Base-by-base conservation (phyloP, 2,888 invertebrate species). In the Drosophila ezoana region DNA sequence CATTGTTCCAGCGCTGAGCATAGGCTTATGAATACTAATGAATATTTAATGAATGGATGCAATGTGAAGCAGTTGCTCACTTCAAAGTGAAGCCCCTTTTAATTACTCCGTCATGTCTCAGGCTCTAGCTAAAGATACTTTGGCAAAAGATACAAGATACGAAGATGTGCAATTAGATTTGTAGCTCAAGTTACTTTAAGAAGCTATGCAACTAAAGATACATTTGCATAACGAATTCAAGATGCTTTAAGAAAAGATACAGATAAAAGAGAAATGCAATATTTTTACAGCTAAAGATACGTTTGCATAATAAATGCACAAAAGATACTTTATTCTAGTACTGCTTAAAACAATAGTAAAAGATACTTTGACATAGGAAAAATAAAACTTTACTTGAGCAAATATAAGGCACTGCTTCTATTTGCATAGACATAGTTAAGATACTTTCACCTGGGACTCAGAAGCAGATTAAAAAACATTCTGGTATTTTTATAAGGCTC, bases 11-110 rank as follows among this genome's bases (percentile, higher is more conserved):
- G 11, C 3, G 43, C 6, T 16, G n/a, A 28, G 18, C 10, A 23
- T 13, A 18, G n/a, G 18, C 37, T 47, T 37, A 32, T 23, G 51
- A 45, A 59, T 37, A 16, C 43, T 52, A 60, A 54, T 56, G 72
- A 56, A 32, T 60, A 23, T 38, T 6, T 20, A 9, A 13, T 38
- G 14, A 47, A 23, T 33, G n/a, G 1, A 13, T 5, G 38, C 10
- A 20, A 6, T 6, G 10, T 14, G 3, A n/a, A 44, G 8, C 14
- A 11, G 33, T 28, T 62, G 61, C 37, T 9, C 48, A 23, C 6
- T 45, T 38, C 8, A 48, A 41, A 32, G 6, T 11, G 11, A 16
- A 38, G 40, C 8, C 45, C 3, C 28, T 28, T 28, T 13, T 53
- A 44, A 60, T 57, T 40, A 37, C 14, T 38, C 8, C 3, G 3